Evolutionary conservation across 2,888 invertebrate species (phyloP).

Genomic region (Lasioglossum marginatum): DNA sequence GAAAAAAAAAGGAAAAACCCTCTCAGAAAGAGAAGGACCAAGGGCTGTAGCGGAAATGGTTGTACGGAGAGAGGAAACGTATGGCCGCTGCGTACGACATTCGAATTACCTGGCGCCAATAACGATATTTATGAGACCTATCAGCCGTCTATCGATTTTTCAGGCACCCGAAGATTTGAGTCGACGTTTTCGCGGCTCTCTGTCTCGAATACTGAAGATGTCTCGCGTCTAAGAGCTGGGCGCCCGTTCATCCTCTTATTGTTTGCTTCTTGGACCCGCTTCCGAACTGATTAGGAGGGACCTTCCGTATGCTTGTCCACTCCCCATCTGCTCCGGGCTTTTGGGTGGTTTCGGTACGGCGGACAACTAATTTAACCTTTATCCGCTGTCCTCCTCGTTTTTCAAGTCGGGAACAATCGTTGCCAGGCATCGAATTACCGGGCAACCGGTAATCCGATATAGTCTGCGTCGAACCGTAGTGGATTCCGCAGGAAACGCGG

Average conservation of each 20-base stretch:
- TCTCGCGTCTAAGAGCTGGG: background rate
- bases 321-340: background rate
- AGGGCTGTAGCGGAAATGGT: constrained; percentile 55
- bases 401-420: background rate
- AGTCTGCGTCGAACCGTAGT: background rate
- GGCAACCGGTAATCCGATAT: background rate
- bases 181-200: background rate
- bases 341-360: background rate
- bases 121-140: constrained; percentile 70
- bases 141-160: constrained; percentile 27
- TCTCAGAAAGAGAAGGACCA: constrained; percentile 28
- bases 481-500: background rate
- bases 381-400: background rate
- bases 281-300: background rate
- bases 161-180: background rate
- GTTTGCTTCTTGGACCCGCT: background rate
- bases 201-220: no score
- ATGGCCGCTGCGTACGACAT: constrained; percentile 67
- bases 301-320: background rate
- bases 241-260: background rate
- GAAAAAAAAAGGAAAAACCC: constrained; percentile 27
- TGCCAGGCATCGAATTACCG: background rate
- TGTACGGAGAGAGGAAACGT: constrained; percentile 54
- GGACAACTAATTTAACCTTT: constrained; percentile 1
- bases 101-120: constrained; percentile 64